Evolutionary conservation across 2,113 vertebrate genomes (phyloP).

Genomic region (Bombycilla garrulus): DNA sequence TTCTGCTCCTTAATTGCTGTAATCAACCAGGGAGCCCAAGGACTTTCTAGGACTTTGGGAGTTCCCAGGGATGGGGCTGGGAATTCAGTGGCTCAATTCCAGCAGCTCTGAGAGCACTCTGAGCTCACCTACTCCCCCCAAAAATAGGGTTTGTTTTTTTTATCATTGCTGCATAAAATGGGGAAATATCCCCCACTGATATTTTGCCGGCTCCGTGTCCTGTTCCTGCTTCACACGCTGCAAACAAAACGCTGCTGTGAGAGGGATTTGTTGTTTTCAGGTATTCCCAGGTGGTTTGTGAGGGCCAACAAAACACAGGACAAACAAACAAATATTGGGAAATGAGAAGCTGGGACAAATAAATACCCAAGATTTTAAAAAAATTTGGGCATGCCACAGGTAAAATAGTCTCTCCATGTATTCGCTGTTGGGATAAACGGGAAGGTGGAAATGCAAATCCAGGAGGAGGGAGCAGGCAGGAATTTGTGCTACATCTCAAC

Average conservation of each 20-base stretch:
- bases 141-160: neutral
- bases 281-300: neutral
- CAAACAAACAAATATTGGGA: neutral
- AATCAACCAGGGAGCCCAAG: neutral
- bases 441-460: neutral
- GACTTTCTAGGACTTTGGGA: neutral
- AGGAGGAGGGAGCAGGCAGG: neutral
- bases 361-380: neutral
- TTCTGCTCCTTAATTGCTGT: neutral
- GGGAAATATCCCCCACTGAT: rapidly evolving
- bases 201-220: rapidly evolving
- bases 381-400: neutral
- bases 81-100: neutral
- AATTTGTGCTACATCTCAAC: neutral
- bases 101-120: neutral
- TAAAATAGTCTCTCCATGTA: neutral
- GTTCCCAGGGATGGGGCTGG: neutral
- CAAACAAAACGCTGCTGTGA: neutral
- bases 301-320: neutral
- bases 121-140: neutral
- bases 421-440: neutral
- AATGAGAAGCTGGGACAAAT: neutral
- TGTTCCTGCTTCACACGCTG: neutral
- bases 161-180: neutral
- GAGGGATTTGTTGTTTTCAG: neutral